phyloP scores from a whole-genome alignment of 1,140 invertebrate species.

The Heliconius himera region DNA sequence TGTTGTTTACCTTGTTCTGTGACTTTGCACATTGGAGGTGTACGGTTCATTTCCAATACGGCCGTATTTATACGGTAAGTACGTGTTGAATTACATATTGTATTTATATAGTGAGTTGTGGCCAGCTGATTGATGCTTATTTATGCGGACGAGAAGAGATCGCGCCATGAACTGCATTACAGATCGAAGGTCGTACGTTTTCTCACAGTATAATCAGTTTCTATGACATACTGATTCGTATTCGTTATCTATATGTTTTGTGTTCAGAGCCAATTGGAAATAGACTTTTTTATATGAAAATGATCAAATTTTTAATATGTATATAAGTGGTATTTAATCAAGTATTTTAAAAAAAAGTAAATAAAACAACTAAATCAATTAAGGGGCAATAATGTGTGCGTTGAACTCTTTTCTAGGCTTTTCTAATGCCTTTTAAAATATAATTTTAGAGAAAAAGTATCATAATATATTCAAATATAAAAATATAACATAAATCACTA shows the following conservation, averaged over 20 bases:
- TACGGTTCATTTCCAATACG: slow-evolving; percentile 72
- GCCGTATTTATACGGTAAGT: slow-evolving; percentile 73
- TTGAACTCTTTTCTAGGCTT: slow-evolving; percentile 73
- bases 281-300: not conserved
- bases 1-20: slow-evolving; percentile 74
- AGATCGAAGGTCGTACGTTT: slow-evolving; percentile 65
- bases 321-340: not conserved
- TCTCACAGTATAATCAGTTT: slow-evolving; percentile 54
- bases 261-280: not conserved
- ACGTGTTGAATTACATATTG: slow-evolving; percentile 72
- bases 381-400: slow-evolving; percentile 43
- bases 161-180: slow-evolving; percentile 68
- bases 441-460: slow-evolving; percentile 5
- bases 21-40: slow-evolving; percentile 74
- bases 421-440: slow-evolving; percentile 33
- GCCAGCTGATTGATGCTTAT: slow-evolving; percentile 76
- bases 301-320: not conserved
- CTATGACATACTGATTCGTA: slow-evolving; percentile 42
- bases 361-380: not conserved
- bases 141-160: slow-evolving; percentile 68
- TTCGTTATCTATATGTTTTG: slow-evolving; percentile 24
- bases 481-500: slow-evolving; percentile 21
- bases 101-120: slow-evolving; percentile 55
- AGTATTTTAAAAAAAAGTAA: not conserved
- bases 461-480: not conserved